These are phyloP conservation scores for Meda fulgida DNA, from an alignment of 2,797 vertebrate species.

Conservation along the genomic window DNA sequence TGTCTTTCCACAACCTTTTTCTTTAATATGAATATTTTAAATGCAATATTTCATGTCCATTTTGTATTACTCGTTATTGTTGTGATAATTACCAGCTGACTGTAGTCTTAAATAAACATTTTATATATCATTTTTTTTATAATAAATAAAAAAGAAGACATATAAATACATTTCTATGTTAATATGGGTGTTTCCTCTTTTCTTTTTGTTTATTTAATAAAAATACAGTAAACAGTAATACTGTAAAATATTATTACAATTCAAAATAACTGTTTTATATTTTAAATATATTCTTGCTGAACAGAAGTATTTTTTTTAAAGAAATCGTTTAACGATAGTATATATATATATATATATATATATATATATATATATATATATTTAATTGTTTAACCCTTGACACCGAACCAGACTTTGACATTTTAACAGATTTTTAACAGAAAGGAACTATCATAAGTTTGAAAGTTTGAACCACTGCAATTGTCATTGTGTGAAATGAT, in stretches of 20 bases:
- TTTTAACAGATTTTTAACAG: too few relatives aligned
- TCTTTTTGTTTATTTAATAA: neutral
- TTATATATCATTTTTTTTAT: too few relatives aligned
- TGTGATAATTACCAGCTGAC: neutral
- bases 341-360: too few relatives aligned
- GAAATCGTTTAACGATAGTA: too few relatives aligned
- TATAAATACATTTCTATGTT: neutral
- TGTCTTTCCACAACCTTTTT: neutral
- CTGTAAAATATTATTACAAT: neutral
- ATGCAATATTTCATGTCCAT: neutral
- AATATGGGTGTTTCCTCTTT: neutral
- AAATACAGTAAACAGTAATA: neutral
- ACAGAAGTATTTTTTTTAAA: too few relatives aligned
- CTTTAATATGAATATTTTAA: neutral
- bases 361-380: too few relatives aligned
- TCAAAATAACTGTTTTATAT: neutral
- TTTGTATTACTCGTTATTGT: neutral
- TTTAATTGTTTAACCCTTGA: too few relatives aligned
- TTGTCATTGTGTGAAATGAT: too few relatives aligned
- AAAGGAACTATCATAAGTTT: too few relatives aligned
- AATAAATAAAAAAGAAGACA: too few relatives aligned
- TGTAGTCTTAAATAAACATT: neutral
- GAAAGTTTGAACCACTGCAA: too few relatives aligned
- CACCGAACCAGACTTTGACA: too few relatives aligned
- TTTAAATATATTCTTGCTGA: neutral